Evolutionary conservation across 2,797 vertebrate species (phyloP).

Genomic region (Hafferia zeledoni): DNA sequence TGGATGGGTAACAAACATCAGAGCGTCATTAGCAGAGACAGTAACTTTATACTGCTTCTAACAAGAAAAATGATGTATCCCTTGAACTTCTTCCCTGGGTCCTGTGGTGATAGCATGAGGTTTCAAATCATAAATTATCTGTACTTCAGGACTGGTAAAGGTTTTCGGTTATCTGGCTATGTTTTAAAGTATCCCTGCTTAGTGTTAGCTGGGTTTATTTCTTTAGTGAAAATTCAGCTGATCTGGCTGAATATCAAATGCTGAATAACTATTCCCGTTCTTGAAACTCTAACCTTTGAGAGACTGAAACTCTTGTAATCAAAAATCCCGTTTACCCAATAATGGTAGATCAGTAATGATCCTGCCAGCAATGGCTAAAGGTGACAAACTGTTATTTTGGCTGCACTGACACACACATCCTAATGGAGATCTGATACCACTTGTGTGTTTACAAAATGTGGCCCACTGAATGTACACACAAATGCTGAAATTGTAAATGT

Average conservation of each 20-base stretch:
- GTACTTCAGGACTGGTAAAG: conserved; percentile 22
- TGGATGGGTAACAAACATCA: conserved; percentile 32
- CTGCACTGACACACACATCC: not conserved
- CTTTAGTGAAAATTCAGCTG: conserved; percentile 22
- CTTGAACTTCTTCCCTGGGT: conserved; percentile 16
- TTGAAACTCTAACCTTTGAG: conserved; percentile 23
- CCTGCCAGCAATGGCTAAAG: not conserved
- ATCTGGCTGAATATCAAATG: conserved; percentile 1
- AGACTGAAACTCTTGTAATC: not conserved
- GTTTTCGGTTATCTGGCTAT: conserved; percentile 11
- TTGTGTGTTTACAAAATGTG: not conserved
- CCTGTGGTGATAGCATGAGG: not conserved
- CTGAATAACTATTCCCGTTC: conserved; percentile 36
- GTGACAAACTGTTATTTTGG: conserved; percentile 12
- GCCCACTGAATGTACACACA: not conserved
- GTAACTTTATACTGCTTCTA: not conserved
- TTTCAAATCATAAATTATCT: conserved; percentile 26
- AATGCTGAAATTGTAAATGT: not conserved
- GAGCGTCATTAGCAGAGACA: not conserved
- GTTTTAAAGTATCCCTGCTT: not conserved
- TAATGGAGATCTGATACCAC: not conserved
- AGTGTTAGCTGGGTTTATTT: conserved; percentile 19
- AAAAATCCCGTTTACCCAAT: conserved; percentile 13
- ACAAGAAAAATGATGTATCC: not conserved
- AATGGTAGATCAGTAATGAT: not conserved